A percentile compares a stretch with the other conserved stretches of the same genome.
Conservation (phyloP, 2,888 invertebrate species). For the Spatulosminthurus flaviceps region DNA sequence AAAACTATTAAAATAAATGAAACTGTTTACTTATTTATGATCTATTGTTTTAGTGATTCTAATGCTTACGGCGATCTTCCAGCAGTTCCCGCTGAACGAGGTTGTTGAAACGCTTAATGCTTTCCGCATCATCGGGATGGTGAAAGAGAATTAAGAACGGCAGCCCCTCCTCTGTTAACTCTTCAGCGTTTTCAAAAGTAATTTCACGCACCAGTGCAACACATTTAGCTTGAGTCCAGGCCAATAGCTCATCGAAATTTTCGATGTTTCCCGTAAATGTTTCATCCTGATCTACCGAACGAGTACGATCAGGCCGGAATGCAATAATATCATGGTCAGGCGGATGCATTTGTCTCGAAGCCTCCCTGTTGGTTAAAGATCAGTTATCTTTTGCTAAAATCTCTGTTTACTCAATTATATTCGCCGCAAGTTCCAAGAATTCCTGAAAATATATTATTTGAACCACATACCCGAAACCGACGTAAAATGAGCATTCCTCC, state of each 20-base stretch:
- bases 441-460: too few relatives aligned
- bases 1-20: conserved; percentile 1
- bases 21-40: too few relatives aligned
- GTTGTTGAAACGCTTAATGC: conserved; percentile 85
- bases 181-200: conserved; percentile 99
- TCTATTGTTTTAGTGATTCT: too few relatives aligned
- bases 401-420: too few relatives aligned
- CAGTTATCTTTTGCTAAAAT: conserved; percentile 20
- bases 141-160: conserved; percentile 98
- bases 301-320: conserved; percentile 81
- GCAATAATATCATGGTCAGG: conserved; percentile 83
- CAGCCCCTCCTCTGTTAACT: conserved; percentile 96
- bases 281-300: conserved; percentile 84
- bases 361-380: too few relatives aligned
- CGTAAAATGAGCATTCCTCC: conserved; percentile 95
- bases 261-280: conserved; percentile 79
- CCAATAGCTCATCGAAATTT: conserved; percentile 84
- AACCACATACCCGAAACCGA: conserved; percentile 78
- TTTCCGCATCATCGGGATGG: conserved; percentile 80
- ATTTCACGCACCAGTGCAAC: conserved; percentile 97
- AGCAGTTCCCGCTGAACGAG: conserved; percentile 80
- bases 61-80: conserved; percentile 87
- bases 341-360: conserved; percentile 84
- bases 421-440: too few relatives aligned
- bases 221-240: conserved; percentile 76